Percentiles rank a stretch among this genome's conserved stretches.
Conservation (phyloP, 2,888 invertebrate genomes). For the Malthinus flaveolus region DNA sequence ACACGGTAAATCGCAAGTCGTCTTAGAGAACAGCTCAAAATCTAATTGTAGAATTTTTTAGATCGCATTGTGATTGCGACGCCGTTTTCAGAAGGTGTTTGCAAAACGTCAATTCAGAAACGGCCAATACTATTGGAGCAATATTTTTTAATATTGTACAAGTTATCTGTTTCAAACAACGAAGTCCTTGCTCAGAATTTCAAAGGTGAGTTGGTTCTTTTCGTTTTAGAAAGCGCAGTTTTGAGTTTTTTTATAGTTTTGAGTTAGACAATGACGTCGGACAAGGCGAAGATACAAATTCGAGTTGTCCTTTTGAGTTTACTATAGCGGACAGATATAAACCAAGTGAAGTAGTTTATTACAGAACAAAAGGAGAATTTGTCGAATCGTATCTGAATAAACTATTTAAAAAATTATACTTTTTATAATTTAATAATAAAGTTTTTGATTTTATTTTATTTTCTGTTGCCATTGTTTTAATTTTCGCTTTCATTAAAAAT, state of each 20-base stretch:
- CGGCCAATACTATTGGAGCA: conserved; percentile 72
- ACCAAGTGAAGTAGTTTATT: conserved; percentile 13
- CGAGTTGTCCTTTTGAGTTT: conserved; percentile 18
- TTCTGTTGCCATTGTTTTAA: conserved; percentile 10
- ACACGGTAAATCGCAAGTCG: conserved; percentile 55
- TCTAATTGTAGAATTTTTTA: conserved; percentile 36
- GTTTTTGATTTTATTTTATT: conserved; percentile 22
- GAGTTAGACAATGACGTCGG: conserved; percentile 1
- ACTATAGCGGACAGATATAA: conserved; percentile 13
- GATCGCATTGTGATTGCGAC: conserved; percentile 77
- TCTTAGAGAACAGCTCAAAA: not conserved
- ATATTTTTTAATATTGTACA: conserved; percentile 77
- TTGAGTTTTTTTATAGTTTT: conserved; percentile 9
- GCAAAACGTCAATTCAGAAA: conserved; percentile 66
- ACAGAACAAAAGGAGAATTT: conserved; percentile 29
- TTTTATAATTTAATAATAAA: conserved; percentile 30
- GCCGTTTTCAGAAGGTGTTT: conserved; percentile 71
- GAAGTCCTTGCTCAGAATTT: conserved; percentile 65
- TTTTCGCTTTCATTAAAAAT: conserved; percentile 10
- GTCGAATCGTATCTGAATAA: conserved; percentile 33
- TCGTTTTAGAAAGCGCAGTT: conserved; percentile 12
- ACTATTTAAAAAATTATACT: conserved; percentile 34
- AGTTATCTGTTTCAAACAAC: conserved; percentile 71
- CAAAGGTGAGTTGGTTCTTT: conserved; percentile 59
- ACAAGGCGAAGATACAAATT: not conserved